Percentiles rank a stretch among this genome's conserved stretches.
Conservation (phyloP, 1,140 invertebrate genomes). For the Lucilia sericata region DNA sequence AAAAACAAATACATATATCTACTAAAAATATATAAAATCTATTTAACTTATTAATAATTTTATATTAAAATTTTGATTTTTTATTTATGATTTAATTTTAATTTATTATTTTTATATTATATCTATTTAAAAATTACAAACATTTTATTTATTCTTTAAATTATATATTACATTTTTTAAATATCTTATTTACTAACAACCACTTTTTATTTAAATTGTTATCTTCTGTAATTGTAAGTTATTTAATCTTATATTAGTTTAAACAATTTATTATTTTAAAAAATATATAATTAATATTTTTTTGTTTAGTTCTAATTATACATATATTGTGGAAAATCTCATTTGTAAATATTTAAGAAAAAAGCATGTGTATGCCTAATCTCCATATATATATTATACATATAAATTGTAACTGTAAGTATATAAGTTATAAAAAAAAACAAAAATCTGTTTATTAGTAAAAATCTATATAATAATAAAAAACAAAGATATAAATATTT, state of each 20-base stretch:
- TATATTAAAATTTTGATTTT: slow-evolving; percentile 15
- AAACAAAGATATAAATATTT: slow-evolving; percentile 4
- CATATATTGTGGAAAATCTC: not conserved
- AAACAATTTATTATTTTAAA: not conserved
- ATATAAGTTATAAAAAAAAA: too few species aligned
- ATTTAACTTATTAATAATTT: slow-evolving; percentile 11
- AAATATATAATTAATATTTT: not conserved
- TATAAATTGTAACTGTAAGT: too few species aligned
- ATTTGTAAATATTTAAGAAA: not conserved
- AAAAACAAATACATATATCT: not conserved
- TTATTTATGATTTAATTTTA: slow-evolving; percentile 9
- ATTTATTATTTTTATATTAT: not conserved
- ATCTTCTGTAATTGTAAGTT: not conserved
- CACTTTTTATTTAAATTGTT: not conserved
- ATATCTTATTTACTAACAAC: not conserved
- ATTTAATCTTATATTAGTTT: not conserved
- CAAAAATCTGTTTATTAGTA: not conserved
- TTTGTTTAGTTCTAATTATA: not conserved
- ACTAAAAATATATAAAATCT: not conserved
- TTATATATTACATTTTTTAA: too few species aligned
- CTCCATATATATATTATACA: not conserved
- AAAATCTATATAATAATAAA: not conserved
- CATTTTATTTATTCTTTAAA: not conserved
- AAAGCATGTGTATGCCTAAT: not conserved
- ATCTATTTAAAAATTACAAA: not conserved